Percentiles rank a stretch among this genome's conserved stretches.
phyloP scores from a whole-genome alignment of 2,888 invertebrate species.

The Ophion obscuratus region DNA sequence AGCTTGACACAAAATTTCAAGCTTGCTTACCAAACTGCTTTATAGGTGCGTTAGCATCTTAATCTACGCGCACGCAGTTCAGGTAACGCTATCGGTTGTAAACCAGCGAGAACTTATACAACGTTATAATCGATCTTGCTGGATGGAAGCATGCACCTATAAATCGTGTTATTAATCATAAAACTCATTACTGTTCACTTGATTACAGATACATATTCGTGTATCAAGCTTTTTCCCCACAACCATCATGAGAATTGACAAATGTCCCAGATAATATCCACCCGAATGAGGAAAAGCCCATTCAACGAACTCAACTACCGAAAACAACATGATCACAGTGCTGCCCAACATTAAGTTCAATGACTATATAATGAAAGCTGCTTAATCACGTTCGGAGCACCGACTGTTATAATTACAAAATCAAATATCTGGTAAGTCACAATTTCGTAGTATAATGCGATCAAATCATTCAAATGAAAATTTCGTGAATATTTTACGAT shows the following conservation, averaged over 20 bases:
- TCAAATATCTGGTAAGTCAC: neutral
- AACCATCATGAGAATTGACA: neutral
- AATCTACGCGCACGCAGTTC: no score
- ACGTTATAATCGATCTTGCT: neutral
- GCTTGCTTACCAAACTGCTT: no score
- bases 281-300: neutral
- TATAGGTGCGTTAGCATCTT: no score
- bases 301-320: neutral
- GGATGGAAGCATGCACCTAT: neutral
- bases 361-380: neutral
- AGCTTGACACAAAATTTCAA: no score
- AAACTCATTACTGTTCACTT: neutral
- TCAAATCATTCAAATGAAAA: constrained; percentile 17
- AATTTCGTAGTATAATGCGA: neutral
- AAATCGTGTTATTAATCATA: neutral
- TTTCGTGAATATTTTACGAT: neutral
- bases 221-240: neutral
- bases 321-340: neutral
- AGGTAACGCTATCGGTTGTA: no score
- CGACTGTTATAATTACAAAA: neutral
- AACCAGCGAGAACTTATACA: no score
- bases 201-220: neutral
- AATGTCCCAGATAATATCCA: neutral
- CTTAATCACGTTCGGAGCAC: neutral
- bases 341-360: neutral